These are phyloP conservation scores for Galaxias olidus DNA, from an alignment of 2,797 vertebrate genomes.

Conservation along the genomic window DNA sequence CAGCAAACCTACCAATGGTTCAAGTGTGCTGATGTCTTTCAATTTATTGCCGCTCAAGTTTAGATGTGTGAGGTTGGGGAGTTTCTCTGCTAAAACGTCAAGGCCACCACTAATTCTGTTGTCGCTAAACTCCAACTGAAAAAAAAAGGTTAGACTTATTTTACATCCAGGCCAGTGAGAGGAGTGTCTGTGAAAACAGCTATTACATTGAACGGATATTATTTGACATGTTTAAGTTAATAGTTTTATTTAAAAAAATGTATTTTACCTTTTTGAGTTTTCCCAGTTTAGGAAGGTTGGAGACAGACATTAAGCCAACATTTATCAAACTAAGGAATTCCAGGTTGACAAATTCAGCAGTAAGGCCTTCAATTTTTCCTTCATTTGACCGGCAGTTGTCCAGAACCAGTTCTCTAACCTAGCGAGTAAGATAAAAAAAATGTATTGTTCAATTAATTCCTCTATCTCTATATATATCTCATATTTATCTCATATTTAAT, in stretches of 20 bases:
- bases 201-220: background rate
- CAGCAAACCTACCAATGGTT: slow-evolving; percentile 84
- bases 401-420: slow-evolving; percentile 92
- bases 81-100: slow-evolving; percentile 91
- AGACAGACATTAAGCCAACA: slow-evolving; percentile 85
- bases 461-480: too few relatives aligned
- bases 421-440: slow-evolving; percentile 18
- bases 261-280: slow-evolving; percentile 91
- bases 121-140: slow-evolving; percentile 91
- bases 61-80: slow-evolving; percentile 91
- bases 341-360: slow-evolving; percentile 88
- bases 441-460: too few relatives aligned
- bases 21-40: slow-evolving; percentile 93
- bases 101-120: slow-evolving; percentile 92
- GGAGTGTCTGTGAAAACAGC: too few relatives aligned
- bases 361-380: slow-evolving; percentile 91
- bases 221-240: background rate
- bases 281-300: slow-evolving; percentile 88
- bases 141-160: slow-evolving; percentile 22
- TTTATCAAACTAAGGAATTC: slow-evolving; percentile 96
- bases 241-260: background rate
- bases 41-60: slow-evolving; percentile 94
- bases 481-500: too few relatives aligned
- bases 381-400: slow-evolving; percentile 90
- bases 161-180: background rate